Evolutionary conservation across 2,113 vertebrate genomes (phyloP).

Genomic region (Chrysochloris asiatica): DNA sequence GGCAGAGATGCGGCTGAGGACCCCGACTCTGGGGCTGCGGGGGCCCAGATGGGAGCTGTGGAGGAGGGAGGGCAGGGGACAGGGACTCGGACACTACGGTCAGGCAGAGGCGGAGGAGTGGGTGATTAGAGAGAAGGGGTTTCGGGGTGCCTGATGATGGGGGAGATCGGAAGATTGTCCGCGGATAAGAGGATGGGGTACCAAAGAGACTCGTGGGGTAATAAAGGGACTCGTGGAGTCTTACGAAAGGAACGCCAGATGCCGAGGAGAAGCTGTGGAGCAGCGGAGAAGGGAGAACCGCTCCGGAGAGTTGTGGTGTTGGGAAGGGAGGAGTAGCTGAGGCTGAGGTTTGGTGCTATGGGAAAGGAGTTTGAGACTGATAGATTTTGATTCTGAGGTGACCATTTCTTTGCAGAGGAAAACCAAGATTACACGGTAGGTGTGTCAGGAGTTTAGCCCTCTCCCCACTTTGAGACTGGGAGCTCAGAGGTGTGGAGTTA

Average conservation of each 20-base stretch:
- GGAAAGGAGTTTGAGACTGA: not conserved
- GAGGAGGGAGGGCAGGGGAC: not conserved
- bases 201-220: too few species aligned
- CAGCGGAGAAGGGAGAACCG: too few species aligned
- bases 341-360: not conserved
- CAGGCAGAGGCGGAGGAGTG: not conserved
- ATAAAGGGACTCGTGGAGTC: not conserved
- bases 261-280: not conserved
- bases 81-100: not conserved
- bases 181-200: not conserved
- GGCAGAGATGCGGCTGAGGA: constrained; percentile 40
- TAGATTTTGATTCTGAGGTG: not conserved
- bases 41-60: not conserved
- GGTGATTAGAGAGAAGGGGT: not conserved
- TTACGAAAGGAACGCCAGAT: not conserved
- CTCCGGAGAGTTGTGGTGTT: not conserved
- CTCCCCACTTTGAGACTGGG: not conserved
- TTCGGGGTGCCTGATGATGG: not conserved
- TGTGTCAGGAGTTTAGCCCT: not conserved
- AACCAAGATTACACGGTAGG: not conserved
- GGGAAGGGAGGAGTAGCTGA: not conserved
- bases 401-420: not conserved
- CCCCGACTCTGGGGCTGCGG: not conserved
- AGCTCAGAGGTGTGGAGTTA: not conserved
- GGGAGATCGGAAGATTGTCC: not conserved